Conservation (phyloP, 2,113 vertebrate species). For the Oenanthe oenanthe region DNA sequence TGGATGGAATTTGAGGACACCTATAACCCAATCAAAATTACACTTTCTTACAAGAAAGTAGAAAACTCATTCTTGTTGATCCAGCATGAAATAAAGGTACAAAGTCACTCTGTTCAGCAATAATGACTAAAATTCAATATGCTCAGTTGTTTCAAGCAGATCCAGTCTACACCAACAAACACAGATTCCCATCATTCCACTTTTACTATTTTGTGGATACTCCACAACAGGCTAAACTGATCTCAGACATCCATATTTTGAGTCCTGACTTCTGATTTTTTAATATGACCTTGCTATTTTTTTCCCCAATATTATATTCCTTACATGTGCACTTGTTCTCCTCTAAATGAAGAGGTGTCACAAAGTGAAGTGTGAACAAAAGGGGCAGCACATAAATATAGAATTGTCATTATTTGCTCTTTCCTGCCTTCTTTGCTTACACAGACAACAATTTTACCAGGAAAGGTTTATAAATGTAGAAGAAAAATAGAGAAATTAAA, state of each 20-base stretch:
- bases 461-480: neutral
- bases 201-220: neutral
- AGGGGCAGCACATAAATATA: neutral
- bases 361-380: neutral
- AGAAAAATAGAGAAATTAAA: neutral
- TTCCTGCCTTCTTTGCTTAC: neutral
- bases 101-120: neutral
- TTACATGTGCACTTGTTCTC: neutral
- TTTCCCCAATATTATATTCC: neutral
- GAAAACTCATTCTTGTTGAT: neutral
- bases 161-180: neutral
- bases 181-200: neutral
- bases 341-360: neutral
- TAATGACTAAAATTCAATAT: neutral
- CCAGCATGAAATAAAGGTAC: neutral
- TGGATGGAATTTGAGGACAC: neutral
- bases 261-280: neutral
- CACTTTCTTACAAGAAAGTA: neutral
- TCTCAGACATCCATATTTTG: neutral
- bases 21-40: neutral
- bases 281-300: neutral
- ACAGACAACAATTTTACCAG: neutral
- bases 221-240: neutral
- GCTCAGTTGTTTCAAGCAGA: neutral
- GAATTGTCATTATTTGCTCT: neutral